Evolutionary conservation across 2,113 vertebrate genomes (phyloP).

Genomic region (Lophura nycthemera): DNA sequence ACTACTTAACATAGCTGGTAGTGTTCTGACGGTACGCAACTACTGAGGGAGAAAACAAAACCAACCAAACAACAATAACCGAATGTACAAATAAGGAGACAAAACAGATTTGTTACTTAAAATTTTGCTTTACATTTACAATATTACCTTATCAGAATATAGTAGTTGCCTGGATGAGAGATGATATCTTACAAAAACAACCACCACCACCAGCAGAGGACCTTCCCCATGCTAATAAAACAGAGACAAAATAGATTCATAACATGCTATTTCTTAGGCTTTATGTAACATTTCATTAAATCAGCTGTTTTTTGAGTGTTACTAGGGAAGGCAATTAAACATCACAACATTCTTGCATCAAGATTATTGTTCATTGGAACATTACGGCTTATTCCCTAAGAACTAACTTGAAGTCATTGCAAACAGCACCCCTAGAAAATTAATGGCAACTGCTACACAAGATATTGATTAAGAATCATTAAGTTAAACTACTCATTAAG

Average conservation of each 20-base stretch:
- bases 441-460: constrained; percentile 4
- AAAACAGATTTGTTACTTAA: neutral
- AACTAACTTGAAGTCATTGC: constrained; percentile 22
- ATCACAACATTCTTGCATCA: constrained; percentile 31
- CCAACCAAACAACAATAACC: too few relatives aligned
- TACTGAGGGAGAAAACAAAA: too few relatives aligned
- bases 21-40: too few relatives aligned
- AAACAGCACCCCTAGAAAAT: constrained; percentile 49
- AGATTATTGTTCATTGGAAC: constrained; percentile 14
- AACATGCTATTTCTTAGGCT: neutral
- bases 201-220: neutral
- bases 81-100: too few relatives aligned
- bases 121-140: neutral
- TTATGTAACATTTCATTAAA: neutral
- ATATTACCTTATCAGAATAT: neutral
- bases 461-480: constrained; percentile 29
- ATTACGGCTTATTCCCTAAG: neutral
- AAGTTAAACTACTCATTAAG: neutral
- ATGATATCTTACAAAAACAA: neutral
- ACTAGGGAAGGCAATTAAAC: constrained; percentile 41
- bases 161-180: too few relatives aligned
- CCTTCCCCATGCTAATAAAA: neutral
- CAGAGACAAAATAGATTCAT: neutral
- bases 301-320: neutral
- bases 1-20: too few relatives aligned